A percentile compares a stretch with the other conserved stretches of the same genome.
Evolutionary conservation across 2,797 vertebrate species (phyloP).

Genomic region (Syngnathus rostellatus): DNA sequence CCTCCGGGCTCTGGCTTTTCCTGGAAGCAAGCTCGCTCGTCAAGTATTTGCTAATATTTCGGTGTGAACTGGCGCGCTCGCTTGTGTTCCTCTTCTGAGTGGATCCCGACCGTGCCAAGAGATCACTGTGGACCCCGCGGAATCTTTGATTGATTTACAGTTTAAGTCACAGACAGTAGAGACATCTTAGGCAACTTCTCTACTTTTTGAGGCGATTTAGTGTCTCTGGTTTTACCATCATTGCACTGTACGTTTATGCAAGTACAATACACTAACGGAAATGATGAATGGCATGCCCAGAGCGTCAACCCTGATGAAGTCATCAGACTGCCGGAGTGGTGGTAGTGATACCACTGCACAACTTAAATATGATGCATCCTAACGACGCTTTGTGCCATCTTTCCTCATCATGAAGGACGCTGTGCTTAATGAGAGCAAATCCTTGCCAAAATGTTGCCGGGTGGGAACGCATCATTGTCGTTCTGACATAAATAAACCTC

Average conservation of each 20-base stretch:
- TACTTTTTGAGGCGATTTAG: conserved; percentile 21
- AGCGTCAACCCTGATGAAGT: conserved; percentile 21
- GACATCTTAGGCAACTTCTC: conserved; percentile 30
- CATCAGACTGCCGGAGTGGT: conserved; percentile 37
- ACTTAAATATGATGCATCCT: conserved; percentile 54
- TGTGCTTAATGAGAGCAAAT: conserved; percentile 25
- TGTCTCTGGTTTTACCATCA: conserved; percentile 17
- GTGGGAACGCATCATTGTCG: conserved; percentile 35
- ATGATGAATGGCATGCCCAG: conserved; percentile 28
- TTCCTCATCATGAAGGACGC: conserved; percentile 6
- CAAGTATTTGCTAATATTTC: conserved; percentile 62
- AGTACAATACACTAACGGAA: conserved; percentile 6
- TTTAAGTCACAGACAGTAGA: conserved; percentile 10
- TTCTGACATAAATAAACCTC: conserved; percentile 13
- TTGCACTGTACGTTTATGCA: conserved; percentile 7
- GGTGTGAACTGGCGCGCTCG: conserved; percentile 54
- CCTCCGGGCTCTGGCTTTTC: conserved; percentile 57
- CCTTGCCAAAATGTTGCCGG: conserved; percentile 29
- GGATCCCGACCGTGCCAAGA: conserved; percentile 38
- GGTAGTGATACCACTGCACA: conserved; percentile 53
- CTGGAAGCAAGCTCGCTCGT: conserved; percentile 53
- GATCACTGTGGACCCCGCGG: conserved; percentile 37
- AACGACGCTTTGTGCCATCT: conserved; percentile 46
- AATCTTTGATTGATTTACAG: conserved; percentile 48
- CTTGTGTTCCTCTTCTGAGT: conserved; percentile 40